Evolutionary conservation across 2,113 vertebrate genomes (phyloP).

Genomic region (Globicephala melas): DNA sequence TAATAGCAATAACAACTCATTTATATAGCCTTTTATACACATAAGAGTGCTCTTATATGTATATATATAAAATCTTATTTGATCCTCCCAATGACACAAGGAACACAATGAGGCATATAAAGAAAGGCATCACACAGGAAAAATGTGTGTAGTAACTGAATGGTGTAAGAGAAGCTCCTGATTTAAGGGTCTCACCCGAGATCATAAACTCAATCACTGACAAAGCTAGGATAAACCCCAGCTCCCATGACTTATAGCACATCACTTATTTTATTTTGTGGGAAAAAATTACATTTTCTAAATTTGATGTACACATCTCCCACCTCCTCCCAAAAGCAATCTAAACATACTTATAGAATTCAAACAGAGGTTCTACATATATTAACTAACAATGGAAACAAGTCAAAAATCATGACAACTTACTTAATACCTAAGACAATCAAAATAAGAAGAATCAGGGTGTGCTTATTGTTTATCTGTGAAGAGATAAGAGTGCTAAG

Average conservation of each 20-base stretch:
- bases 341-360: slow-evolving; percentile 25
- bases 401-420: slow-evolving; percentile 58
- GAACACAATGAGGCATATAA: neutral
- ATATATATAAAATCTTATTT: neutral
- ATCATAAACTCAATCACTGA: neutral
- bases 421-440: slow-evolving; percentile 70
- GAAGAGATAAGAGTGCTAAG: slow-evolving; percentile 51
- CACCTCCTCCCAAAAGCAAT: slow-evolving; percentile 39
- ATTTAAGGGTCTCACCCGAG: slow-evolving; percentile 15
- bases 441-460: slow-evolving; percentile 60
- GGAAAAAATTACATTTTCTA: neutral
- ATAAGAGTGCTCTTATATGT: neutral
- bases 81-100: neutral
- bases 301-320: slow-evolving; percentile 4
- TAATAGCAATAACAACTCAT: neutral
- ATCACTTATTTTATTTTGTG: neutral
- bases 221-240: neutral
- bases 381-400: slow-evolving; percentile 59
- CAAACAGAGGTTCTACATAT: slow-evolving; percentile 38
- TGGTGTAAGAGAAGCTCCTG: neutral
- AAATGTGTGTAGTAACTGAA: neutral
- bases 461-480: slow-evolving; percentile 62
- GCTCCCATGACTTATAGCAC: neutral
- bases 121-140: neutral
- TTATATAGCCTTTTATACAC: neutral